Evolutionary conservation across 2,797 vertebrate species (phyloP).

Genomic region (Rhinichthys osculus): DNA sequence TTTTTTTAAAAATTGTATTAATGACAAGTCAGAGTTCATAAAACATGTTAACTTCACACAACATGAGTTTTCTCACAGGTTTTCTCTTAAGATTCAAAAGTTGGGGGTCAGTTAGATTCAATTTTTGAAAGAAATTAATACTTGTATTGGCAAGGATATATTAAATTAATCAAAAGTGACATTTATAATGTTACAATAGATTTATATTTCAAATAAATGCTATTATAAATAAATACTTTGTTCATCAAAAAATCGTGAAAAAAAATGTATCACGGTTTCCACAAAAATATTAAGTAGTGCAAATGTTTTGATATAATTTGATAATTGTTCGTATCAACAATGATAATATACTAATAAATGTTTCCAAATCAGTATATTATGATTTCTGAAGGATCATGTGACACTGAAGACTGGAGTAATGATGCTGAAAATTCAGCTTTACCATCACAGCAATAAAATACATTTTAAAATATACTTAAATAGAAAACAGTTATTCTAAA

Average conservation of each 20-base stretch:
- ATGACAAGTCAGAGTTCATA: background rate
- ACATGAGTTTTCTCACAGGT: background rate
- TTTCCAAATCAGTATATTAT: background rate
- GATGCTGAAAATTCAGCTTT: background rate
- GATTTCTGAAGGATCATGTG: constrained; percentile 2
- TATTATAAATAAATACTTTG: background rate
- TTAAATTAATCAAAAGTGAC: background rate
- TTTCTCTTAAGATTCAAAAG: constrained; percentile 14
- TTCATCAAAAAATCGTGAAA: background rate
- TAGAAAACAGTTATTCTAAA: background rate
- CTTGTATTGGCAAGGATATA: background rate
- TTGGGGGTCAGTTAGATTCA: constrained; percentile 9
- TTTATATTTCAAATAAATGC: background rate
- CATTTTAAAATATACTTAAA: background rate
- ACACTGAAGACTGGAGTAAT: background rate
- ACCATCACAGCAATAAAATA: background rate
- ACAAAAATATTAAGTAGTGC: background rate
- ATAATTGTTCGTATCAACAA: background rate
- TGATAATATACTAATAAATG: background rate
- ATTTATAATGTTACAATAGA: background rate
- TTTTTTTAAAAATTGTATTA: background rate
- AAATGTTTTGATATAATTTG: background rate
- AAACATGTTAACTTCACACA: background rate
- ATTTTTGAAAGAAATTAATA: background rate
- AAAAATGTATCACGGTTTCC: background rate